Evolutionary conservation across 2,113 vertebrate species (phyloP).

Genomic region (Scortum barcoo): DNA sequence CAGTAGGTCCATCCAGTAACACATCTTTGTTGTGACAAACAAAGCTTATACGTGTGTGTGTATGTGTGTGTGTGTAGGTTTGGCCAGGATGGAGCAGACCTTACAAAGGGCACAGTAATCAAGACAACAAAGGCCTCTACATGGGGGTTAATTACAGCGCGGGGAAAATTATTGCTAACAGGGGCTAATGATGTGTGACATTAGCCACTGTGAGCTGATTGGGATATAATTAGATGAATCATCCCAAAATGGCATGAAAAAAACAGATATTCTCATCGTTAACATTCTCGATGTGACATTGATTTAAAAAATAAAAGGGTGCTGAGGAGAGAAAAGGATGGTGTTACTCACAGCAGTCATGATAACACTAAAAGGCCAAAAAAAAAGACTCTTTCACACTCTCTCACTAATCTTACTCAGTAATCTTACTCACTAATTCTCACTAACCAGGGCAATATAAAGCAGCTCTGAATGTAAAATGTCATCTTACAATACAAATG

Average conservation of each 20-base stretch:
- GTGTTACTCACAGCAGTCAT: background rate
- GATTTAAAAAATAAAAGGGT: background rate
- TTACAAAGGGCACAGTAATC: slow-evolving; percentile 50
- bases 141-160: slow-evolving; percentile 68
- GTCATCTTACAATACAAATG: background rate
- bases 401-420: no score
- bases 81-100: slow-evolving; percentile 14
- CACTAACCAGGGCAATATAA: background rate
- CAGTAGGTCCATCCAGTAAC: background rate
- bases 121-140: slow-evolving; percentile 43
- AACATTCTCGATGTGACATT: slow-evolving; percentile 17
- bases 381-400: background rate
- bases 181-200: slow-evolving; percentile 71
- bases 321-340: background rate
- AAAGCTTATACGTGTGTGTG: background rate
- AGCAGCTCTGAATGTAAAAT: background rate
- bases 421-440: no score
- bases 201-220: slow-evolving; percentile 67
- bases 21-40: slow-evolving; percentile 6
- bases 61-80: slow-evolving; percentile 2
- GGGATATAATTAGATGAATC: slow-evolving; percentile 73
- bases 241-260: slow-evolving; percentile 51
- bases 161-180: slow-evolving; percentile 50
- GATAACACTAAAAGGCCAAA: background rate
- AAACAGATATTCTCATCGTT: slow-evolving; percentile 44